Evolutionary conservation across 2,888 invertebrate species (phyloP).

Genomic region (Fabriciana adippe): DNA sequence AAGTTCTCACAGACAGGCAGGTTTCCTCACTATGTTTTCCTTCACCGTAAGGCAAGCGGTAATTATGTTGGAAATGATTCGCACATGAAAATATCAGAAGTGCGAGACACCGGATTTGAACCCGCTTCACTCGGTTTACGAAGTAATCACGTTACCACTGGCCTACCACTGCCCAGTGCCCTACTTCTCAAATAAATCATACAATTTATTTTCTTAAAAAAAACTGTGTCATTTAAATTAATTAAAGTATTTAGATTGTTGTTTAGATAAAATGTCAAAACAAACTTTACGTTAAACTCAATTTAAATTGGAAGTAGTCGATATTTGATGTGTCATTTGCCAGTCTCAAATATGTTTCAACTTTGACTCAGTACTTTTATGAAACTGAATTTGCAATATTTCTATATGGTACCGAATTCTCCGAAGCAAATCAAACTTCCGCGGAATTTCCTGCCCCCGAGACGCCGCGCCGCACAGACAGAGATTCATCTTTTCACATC

Average conservation of each 20-base stretch:
- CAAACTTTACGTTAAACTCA: not conserved
- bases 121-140: too few relatives aligned
- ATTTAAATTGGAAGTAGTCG: not conserved
- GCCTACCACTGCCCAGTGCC: too few relatives aligned
- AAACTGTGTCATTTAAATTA: too few relatives aligned
- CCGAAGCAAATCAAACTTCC: slow-evolving; percentile 72
- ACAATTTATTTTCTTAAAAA: too few relatives aligned
- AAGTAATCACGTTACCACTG: too few relatives aligned
- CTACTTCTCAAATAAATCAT: too few relatives aligned
- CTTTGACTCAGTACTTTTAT: slow-evolving; percentile 32
- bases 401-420: slow-evolving; percentile 59
- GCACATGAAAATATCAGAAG: too few relatives aligned
- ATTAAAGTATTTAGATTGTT: not conserved
- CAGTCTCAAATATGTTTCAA: not conserved
- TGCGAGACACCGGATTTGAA: too few relatives aligned
- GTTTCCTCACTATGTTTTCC: too few relatives aligned
- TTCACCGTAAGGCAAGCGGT: too few relatives aligned
- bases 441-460: slow-evolving; percentile 57
- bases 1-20: too few relatives aligned
- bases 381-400: slow-evolving; percentile 64
- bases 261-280: not conserved
- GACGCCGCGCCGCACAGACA: slow-evolving; percentile 54
- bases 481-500: slow-evolving; percentile 64
- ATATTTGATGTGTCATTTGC: slow-evolving; percentile 16
- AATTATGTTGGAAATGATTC: too few relatives aligned